These are phyloP conservation scores for Lontra canadensis DNA, from an alignment of 2,113 vertebrate genomes.

Conservation along the genomic window DNA sequence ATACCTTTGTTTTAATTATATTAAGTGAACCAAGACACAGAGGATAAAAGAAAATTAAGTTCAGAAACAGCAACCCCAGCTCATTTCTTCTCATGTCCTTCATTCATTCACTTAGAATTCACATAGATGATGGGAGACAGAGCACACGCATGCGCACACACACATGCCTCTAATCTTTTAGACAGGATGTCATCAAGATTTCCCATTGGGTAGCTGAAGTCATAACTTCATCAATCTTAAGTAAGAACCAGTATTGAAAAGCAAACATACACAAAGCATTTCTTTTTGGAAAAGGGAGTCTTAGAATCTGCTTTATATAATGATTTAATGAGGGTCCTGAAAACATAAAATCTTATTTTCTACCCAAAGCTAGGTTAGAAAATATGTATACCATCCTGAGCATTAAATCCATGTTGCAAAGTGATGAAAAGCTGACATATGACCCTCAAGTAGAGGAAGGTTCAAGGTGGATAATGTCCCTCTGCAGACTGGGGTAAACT, in stretches of 20 bases:
- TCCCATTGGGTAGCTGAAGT: neutral
- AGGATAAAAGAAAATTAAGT: neutral
- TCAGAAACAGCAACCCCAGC: neutral
- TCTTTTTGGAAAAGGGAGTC: neutral
- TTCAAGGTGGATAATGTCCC: neutral
- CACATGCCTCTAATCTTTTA: neutral
- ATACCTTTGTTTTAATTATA: neutral
- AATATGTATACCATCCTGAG: neutral
- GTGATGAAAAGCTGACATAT: neutral
- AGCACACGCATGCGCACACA: neutral
- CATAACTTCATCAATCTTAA: conserved; percentile 5
- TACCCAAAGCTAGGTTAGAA: neutral
- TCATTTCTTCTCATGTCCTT: neutral
- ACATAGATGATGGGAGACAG: neutral
- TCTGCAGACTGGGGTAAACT: neutral
- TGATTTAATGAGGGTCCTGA: neutral
- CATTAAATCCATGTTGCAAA: neutral
- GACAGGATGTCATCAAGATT: neutral
- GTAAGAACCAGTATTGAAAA: neutral
- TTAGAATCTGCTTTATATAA: conserved; percentile 8
- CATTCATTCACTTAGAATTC: neutral
- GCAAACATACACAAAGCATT: neutral
- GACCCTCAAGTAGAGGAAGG: neutral
- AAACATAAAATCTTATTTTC: neutral
- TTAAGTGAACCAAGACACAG: neutral